Evolutionary conservation across 2,888 invertebrate species (phyloP).

Genomic region (Acrobasis repandana): DNA sequence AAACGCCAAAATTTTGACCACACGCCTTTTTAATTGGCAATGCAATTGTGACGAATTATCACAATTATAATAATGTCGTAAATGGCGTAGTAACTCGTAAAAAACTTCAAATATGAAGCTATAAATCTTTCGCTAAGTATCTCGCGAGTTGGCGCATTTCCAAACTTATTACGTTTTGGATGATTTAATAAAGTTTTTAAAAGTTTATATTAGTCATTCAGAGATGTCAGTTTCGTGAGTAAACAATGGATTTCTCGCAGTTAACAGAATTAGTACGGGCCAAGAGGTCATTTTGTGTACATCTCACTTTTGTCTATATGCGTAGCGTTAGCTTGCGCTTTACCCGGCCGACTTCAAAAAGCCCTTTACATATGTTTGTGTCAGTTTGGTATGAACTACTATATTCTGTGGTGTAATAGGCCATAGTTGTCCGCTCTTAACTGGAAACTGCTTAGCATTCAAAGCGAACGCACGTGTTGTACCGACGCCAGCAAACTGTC

Average conservation of each 20-base stretch:
- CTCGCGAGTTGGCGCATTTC: conserved; percentile 45
- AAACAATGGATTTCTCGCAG: conserved; percentile 62
- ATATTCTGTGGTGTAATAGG: conserved; percentile 40
- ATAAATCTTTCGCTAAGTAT: conserved; percentile 30
- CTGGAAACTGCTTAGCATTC: conserved; percentile 79
- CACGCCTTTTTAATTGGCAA: neutral
- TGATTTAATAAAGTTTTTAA: conserved; percentile 37
- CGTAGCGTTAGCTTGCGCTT: neutral
- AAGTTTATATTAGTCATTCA: conserved; percentile 25
- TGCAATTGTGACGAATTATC: conserved; percentile 16
- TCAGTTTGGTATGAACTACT: conserved; percentile 1
- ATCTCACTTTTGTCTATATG: conserved; percentile 10
- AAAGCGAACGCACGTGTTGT: conserved; percentile 63
- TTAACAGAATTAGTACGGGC: conserved; percentile 24
- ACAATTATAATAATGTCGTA: conserved; percentile 16
- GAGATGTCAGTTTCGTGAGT: conserved; percentile 28
- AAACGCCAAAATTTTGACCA: conserved; percentile 2
- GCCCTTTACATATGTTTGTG: neutral
- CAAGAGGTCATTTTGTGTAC: conserved; percentile 18
- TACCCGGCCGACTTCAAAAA: conserved; percentile 1
- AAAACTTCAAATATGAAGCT: conserved; percentile 28
- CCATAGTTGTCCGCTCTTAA: conserved; percentile 60
- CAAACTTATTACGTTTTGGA: conserved; percentile 43
- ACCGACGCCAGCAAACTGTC: conserved; percentile 71
- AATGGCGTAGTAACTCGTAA: conserved; percentile 18